Conservation (phyloP, 2,888 invertebrate species). For the Ophioninae sp. region DNA sequence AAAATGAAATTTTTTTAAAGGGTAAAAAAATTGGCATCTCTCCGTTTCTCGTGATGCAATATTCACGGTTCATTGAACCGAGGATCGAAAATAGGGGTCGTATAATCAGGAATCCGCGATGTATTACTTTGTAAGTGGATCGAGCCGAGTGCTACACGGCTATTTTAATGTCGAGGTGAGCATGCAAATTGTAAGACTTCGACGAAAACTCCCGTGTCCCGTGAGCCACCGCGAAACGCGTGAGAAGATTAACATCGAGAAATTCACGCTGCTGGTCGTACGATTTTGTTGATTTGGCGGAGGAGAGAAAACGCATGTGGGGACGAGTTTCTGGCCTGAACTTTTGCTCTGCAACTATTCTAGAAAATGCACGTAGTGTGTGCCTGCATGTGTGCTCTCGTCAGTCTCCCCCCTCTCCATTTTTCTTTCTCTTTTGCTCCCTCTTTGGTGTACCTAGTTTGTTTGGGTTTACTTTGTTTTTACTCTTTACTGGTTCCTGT, state of each 20-base stretch:
- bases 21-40: no score
- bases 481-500: no score
- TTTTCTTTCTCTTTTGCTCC: not conserved
- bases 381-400: slow-evolving; percentile 14
- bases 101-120: not conserved
- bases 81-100: no score
- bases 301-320: slow-evolving; percentile 43
- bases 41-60: no score
- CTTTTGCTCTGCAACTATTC: slow-evolving; percentile 41
- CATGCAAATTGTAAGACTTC: slow-evolving; percentile 46
- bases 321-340: slow-evolving; percentile 57
- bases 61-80: no score
- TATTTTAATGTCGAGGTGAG: slow-evolving; percentile 31
- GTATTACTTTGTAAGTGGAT: slow-evolving; percentile 22
- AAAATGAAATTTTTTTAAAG: no score
- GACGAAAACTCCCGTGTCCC: slow-evolving; percentile 17
- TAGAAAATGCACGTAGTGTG: slow-evolving; percentile 5
- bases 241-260: slow-evolving; percentile 57
- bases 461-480: no score
- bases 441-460: no score
- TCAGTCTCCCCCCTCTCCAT: not conserved
- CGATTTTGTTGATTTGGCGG: slow-evolving; percentile 58
- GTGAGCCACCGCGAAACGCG: slow-evolving; percentile 15
- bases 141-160: slow-evolving; percentile 27
- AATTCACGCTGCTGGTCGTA: slow-evolving; percentile 23